phyloP scores from a whole-genome alignment of 2,888 invertebrate genomes.

The Halictus quadricinctus region DNA sequence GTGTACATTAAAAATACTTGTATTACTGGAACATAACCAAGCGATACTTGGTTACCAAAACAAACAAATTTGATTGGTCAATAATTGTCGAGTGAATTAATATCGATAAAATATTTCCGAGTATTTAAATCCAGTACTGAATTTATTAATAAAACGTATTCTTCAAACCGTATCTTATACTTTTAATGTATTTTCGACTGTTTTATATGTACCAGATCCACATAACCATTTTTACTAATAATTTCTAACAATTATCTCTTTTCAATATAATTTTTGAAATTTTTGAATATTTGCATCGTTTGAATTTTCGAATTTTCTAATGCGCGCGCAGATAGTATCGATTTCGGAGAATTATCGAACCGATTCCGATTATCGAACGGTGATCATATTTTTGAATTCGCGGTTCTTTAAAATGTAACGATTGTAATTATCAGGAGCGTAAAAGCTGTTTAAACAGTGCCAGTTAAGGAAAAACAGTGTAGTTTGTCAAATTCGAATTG shows the following conservation, averaged over 20 bases:
- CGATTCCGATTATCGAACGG: slow-evolving; percentile 22
- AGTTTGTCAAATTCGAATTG: neutral
- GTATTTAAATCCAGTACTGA: neutral
- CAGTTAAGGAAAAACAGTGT: neutral
- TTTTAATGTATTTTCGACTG: neutral
- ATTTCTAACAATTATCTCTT: neutral
- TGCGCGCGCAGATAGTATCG: slow-evolving; percentile 24
- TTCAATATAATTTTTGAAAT: neutral
- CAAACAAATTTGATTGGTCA: slow-evolving; percentile 33
- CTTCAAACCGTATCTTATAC: neutral
- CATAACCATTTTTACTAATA: neutral
- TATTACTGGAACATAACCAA: neutral
- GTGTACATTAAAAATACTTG: neutral
- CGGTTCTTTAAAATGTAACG: neutral
- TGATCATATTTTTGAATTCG: neutral
- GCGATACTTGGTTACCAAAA: slow-evolving; percentile 42
- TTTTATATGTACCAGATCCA: neutral
- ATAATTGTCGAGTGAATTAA: neutral
- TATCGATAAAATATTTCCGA: slow-evolving; percentile 14
- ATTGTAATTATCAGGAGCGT: neutral
- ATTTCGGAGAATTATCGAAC: slow-evolving; percentile 23
- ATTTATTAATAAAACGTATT: neutral
- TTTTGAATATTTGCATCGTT: neutral
- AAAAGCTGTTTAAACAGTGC: neutral
- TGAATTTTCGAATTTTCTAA: neutral